A percentile compares a stretch with the other conserved stretches of the same genome.
These are phyloP conservation scores for Nothoprocta pentlandii DNA, from an alignment of 2,113 vertebrate species.

Conservation along the genomic window DNA sequence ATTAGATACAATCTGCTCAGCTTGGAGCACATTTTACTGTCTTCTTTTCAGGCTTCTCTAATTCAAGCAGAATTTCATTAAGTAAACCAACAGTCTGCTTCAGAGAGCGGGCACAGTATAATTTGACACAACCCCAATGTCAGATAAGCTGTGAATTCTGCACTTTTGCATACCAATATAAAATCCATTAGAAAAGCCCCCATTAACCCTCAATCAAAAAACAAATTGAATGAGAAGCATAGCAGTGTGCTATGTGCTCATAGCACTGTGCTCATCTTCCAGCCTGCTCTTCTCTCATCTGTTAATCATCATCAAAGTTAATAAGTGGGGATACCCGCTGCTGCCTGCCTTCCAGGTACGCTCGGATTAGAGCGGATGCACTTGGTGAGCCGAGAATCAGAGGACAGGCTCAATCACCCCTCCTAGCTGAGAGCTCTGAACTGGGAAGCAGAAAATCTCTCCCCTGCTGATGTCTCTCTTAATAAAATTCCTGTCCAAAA, in stretches of 20 bases:
- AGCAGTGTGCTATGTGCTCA: too few relatives aligned
- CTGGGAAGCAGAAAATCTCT: background rate
- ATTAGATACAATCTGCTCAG: background rate
- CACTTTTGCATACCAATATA: background rate
- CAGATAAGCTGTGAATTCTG: background rate
- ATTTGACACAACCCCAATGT: background rate
- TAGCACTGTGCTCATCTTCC: too few relatives aligned
- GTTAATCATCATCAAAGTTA: background rate
- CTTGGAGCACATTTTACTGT: background rate
- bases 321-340: background rate
- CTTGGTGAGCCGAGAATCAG: background rate
- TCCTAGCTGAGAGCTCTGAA: background rate
- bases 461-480: background rate
- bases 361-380: accelerated
- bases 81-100: background rate
- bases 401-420: background rate
- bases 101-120: background rate
- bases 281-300: background rate
- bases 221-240: background rate
- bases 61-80: background rate
- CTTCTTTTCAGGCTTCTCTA: background rate
- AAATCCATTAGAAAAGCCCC: background rate
- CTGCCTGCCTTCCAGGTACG: background rate
- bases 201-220: background rate
- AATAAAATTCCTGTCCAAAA: background rate